Base-by-base conservation (phyloP, 2,888 invertebrate genomes). In the Zygothrica quintamaculata region DNA sequence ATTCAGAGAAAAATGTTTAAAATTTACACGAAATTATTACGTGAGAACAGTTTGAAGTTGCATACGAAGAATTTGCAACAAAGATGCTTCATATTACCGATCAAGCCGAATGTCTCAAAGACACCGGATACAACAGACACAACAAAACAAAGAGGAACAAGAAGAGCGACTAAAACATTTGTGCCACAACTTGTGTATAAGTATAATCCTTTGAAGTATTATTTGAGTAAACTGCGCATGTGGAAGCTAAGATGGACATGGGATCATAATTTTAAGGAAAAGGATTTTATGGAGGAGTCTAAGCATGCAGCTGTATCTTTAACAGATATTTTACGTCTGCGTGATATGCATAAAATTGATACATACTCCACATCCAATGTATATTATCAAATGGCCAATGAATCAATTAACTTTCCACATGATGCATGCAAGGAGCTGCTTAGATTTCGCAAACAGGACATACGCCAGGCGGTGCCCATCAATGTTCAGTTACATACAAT, bases 191-290 rank as follows among this genome's bases (percentile, higher is more conserved):
- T 77, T 1, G 44, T 72, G 1, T 53, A 58, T 1, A 68, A 64
- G 12, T 75, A 75, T 33, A 77, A 51, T 31, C 68, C 42, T 0
- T 0, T 75, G 0, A 75, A 75, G 36, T 75, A 77, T 11, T 79
- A 69, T 26, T 25, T 75, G 29, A 77, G 76, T 5, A 77, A 68
- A 46, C n/a, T 78, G 18, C 59, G 73, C 6, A 57, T 77, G 76
- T 53, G 55, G 44, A 58, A 69, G 46, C 52, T 76, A 1, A 53
- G 48, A 1, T 78, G 75, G 76, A 78, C 65, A 1, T 77, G 76
- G 79, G 79, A 78, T 37, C 59, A 34, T 4, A 22, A 43, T 4
- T 77, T 76, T 7, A 56, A 51, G 6, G 66, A 73, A 50, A 7
- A 11, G 0, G 46, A 58, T 1, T 77, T 77, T 31, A 15, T 79